Conservation (phyloP, 2,888 invertebrate species). For the Drosophila borealis region DNA sequence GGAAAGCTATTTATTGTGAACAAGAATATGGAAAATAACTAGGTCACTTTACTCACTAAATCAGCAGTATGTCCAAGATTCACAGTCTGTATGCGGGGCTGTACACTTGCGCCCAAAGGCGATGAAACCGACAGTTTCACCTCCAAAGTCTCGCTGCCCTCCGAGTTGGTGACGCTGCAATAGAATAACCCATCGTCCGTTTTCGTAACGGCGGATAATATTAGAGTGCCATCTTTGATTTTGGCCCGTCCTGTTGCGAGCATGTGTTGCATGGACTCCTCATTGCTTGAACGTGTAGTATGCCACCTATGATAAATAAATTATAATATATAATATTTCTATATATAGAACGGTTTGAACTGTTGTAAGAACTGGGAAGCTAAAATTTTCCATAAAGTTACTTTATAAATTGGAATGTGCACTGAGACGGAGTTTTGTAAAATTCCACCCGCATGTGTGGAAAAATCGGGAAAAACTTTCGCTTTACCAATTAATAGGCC, state of each 20-base stretch:
- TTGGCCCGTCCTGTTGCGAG: constrained; percentile 85
- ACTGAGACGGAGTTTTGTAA: no score
- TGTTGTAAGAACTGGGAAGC: no score
- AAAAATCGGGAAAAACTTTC: no score
- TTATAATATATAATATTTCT: no score
- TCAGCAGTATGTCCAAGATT: constrained; percentile 93
- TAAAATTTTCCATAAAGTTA: no score
- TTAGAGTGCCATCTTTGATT: constrained; percentile 86
- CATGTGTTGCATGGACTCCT: constrained; percentile 85
- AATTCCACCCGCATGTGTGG: no score
- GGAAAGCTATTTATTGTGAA: constrained; percentile 1
- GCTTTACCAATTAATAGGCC: no score
- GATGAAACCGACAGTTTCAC: constrained; percentile 87
- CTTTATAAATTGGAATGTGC: no score
- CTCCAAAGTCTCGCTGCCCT: constrained; percentile 86
- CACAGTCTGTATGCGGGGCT: constrained; percentile 90
- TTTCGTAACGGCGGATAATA: constrained; percentile 86
- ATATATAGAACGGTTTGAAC: no score
- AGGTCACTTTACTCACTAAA: constrained; percentile 86
- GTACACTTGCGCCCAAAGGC: constrained; percentile 90
- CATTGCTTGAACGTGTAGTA: constrained; percentile 85
- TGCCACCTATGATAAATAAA: constrained; percentile 84
- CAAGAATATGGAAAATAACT: background rate
- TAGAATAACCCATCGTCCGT: constrained; percentile 86
- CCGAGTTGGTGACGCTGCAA: constrained; percentile 86